Evolutionary conservation across 2,113 vertebrate species (phyloP).

Genomic region (Cyanistes caeruleus): DNA sequence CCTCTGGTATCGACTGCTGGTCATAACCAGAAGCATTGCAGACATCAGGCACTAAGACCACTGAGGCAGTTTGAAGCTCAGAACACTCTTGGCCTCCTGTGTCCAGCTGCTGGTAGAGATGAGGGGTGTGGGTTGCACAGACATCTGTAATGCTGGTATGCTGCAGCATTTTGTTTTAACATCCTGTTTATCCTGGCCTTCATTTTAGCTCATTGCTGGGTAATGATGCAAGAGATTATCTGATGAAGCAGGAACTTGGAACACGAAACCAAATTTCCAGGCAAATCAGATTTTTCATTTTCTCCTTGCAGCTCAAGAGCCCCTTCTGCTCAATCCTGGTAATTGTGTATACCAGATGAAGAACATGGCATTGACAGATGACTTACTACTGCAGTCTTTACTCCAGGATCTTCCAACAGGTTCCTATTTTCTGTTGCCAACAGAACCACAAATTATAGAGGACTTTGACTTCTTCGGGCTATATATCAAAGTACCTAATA

Average conservation of each 20-base stretch:
- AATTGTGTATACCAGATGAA: background rate
- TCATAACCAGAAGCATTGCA: background rate
- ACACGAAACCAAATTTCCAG: background rate
- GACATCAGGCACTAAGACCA: background rate
- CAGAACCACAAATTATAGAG: background rate
- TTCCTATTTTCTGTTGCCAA: background rate
- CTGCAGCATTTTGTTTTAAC: background rate
- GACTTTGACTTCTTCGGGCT: background rate
- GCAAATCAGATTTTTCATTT: background rate
- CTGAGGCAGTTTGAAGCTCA: background rate
- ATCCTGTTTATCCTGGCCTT: slow-evolving; percentile 40
- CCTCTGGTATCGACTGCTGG: background rate
- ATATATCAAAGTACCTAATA: background rate
- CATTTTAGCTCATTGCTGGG: background rate
- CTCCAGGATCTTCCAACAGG: background rate
- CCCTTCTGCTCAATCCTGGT: background rate
- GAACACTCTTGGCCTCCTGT: background rate
- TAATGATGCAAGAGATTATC: slow-evolving; percentile 16
- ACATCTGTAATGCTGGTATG: background rate
- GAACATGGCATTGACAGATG: background rate
- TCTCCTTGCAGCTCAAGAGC: background rate
- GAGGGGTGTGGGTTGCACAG: background rate
- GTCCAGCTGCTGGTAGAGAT: background rate
- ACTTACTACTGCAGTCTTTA: background rate
- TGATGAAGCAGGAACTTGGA: background rate